Percentiles rank a stretch among this genome's conserved stretches.
These are phyloP conservation scores for Meiosimyza platycephala DNA, from an alignment of 2,888 invertebrate genomes.

Conservation along the genomic window DNA sequence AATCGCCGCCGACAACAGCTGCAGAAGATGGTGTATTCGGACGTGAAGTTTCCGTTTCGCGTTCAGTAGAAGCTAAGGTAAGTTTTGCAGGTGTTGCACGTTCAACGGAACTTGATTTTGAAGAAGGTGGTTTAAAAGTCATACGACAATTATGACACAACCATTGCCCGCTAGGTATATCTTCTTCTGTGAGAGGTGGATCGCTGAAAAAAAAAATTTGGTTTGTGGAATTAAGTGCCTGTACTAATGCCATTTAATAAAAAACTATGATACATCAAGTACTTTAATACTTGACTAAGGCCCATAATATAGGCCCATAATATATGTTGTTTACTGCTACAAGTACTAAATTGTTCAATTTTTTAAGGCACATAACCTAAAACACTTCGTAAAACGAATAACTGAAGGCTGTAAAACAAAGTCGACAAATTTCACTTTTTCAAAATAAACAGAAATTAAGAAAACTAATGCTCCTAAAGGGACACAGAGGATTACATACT, in stretches of 20 bases:
- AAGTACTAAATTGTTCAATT: too few species aligned
- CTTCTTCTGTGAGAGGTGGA: constrained; percentile 89
- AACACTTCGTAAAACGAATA: too few species aligned
- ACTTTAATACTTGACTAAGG: too few species aligned
- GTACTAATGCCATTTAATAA: not conserved
- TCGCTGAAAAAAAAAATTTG: constrained; percentile 72
- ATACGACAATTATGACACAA: constrained; percentile 84
- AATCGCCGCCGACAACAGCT: constrained; percentile 46
- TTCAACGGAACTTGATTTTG: constrained; percentile 67
- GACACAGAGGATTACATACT: too few species aligned
- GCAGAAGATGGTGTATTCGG: constrained; percentile 58
- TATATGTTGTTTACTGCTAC: too few species aligned
- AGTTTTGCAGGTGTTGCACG: constrained; percentile 53
- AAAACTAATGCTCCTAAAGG: too few species aligned
- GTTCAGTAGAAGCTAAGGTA: constrained; percentile 31
- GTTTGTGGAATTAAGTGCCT: not conserved
- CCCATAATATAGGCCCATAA: too few species aligned
- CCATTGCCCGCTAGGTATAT: constrained; percentile 93
- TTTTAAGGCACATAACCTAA: too few species aligned
- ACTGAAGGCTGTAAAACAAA: too few species aligned
- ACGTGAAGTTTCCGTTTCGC: constrained; percentile 57
- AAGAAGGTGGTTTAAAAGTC: constrained; percentile 61
- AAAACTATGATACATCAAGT: not conserved
- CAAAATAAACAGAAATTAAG: too few species aligned
- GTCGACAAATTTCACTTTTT: too few species aligned